Evolutionary conservation across 2,797 vertebrate genomes (phyloP), one percentile per base, ranked within the genome.

Genomic region (Mus caroli): DNA sequence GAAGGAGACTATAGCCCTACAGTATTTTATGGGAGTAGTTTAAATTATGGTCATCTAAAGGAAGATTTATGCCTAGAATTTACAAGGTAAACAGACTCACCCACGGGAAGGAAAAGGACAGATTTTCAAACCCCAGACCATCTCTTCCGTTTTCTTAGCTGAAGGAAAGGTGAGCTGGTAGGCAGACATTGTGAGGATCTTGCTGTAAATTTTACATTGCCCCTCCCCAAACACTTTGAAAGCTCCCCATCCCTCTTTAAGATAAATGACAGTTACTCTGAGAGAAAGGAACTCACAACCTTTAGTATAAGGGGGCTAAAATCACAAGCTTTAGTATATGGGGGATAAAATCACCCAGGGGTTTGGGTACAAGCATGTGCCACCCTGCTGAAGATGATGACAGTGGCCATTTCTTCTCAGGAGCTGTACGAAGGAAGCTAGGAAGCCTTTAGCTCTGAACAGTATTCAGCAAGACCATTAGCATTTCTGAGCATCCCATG

Each of bases 81-180:
- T 93, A 91, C n/a, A 84, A 76, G 54, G 73, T 91, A 82, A 90
- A 89, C 83, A 82, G 71, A 90, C 83, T 86, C 88, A 92, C n/a
- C 60, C 17, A 3, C 10, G 43, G 73, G 73, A 78, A 95, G 83
- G 84, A 37, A 50, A 79, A 69, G 43, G 40, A 84, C 92, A 62
- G 40, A 34, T 26, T 28, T 79, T 60, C 80, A 92, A 92, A 46
- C 69, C 54, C 19, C 40, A 71, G 67, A 6, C 31, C 4, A 50
- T 75, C 76, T 77, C 31, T 19, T 85, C 24, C 26, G 0, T 46
- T 87, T 92, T 37, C 11, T 92, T 88, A 78, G 76, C 17, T 86
- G 83, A 95, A 83, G 86, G 37, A 50, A 94, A 88, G 37, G 54
- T 43, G 67, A 91, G 71, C 26, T 24, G 54, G 54, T 83, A 19